Evolutionary conservation across 2,113 vertebrate species (phyloP).

Genomic region (Vulpes lagopus): DNA sequence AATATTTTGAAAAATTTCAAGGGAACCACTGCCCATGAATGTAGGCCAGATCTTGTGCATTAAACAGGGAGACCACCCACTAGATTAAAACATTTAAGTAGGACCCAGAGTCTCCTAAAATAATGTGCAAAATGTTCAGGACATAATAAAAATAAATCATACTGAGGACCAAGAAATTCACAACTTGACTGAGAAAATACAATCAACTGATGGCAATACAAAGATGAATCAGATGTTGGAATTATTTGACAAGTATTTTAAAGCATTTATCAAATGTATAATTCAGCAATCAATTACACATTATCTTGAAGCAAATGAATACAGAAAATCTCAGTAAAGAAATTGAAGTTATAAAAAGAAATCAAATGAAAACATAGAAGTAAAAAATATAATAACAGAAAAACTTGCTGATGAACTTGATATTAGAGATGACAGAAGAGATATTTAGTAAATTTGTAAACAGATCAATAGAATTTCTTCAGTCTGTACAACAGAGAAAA

Average conservation of each 20-base stretch:
- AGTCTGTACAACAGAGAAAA: background rate
- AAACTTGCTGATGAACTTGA: background rate
- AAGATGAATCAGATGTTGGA: background rate
- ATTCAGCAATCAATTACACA: background rate
- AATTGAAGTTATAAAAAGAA: background rate
- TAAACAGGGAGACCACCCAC: background rate
- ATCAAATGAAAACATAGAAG: background rate
- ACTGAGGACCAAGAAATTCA: background rate
- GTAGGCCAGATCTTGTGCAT: background rate
- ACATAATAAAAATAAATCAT: background rate
- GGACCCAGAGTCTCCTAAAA: background rate
- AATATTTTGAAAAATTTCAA: background rate
- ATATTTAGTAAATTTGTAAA: background rate
- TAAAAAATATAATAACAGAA: background rate
- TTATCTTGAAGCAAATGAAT: background rate
- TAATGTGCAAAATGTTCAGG: background rate
- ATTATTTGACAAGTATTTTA: background rate
- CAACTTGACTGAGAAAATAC: background rate
- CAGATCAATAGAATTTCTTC: background rate
- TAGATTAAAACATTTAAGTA: conserved; percentile 8
- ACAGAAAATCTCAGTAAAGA: background rate
- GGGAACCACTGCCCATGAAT: background rate
- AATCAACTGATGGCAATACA: background rate
- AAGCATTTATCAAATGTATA: background rate
- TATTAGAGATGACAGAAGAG: background rate